Evolutionary conservation across 2,797 vertebrate genomes (phyloP), one percentile per base, ranked within the genome.

Genomic region (Peromyscus nudipes): DNA sequence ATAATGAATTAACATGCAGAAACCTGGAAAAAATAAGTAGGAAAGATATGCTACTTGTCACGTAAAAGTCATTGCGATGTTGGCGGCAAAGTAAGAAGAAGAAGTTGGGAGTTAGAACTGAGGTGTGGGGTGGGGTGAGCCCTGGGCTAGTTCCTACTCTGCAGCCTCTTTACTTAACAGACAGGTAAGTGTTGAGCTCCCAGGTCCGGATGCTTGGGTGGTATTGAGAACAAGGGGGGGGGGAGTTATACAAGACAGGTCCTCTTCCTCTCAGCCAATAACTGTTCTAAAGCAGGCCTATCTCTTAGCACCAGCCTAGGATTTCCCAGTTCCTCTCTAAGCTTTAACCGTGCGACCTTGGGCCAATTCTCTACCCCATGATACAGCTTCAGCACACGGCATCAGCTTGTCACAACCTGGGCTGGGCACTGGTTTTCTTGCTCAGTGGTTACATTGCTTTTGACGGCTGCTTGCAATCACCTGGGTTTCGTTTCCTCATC

Each of bases 11-110:
- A 79, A 69, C 27, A 23, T 92, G 3, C 25, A 88, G 92, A 71
- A 94, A 92, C 43, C 40, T 60, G 27, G 43, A 77, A 80, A 95
- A 87, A 12, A 84, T 86, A 88, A 40, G 8, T 52, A 79, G n/a
- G 9, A 80, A 80, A 84, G 27, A 69, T 3, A 64, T 21, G 55
- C 57, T 71, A 65, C 71, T 84, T 73, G 31, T 84, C 65, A 37
- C 65, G 55, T n/a, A 40, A 93, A 82, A 13, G 49, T 65, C 52
- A 5, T 71, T 83, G 40, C 31, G 64, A 87, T 65, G 23, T 14
- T 93, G 67, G 80, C 69, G 60, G 57, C 73, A 91, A 97, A 82
- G 31, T 46, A 25, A 94, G 69, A 92, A 14, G 5, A 77, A 76
- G 57, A 77, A 23, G 52, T 23, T 19, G 60, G 43, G 55, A 73